These are phyloP conservation scores for Ceratoteleas bidentatus DNA, from an alignment of 1,140 invertebrate genomes.

Conservation along the genomic window DNA sequence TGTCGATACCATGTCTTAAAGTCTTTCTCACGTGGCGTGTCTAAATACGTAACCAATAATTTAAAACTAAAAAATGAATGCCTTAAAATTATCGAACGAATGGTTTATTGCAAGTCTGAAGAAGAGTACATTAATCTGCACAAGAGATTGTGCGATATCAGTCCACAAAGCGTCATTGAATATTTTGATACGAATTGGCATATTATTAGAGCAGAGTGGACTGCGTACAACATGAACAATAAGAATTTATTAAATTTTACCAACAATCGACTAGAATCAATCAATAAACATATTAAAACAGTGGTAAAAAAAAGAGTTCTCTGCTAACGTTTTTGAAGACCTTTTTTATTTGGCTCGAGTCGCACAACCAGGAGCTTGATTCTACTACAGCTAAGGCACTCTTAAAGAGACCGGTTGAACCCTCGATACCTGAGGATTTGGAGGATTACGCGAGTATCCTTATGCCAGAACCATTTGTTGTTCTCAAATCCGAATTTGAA, in stretches of 20 bases:
- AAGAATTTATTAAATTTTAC: constrained; percentile 40
- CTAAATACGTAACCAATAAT: not conserved
- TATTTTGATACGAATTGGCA: constrained; percentile 55
- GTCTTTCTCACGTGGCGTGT: constrained; percentile 6
- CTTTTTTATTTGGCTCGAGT: constrained; percentile 23
- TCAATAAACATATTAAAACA: constrained; percentile 48
- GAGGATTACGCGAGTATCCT: not conserved
- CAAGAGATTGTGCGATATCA: not conserved
- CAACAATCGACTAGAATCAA: constrained; percentile 49
- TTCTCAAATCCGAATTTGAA: not conserved
- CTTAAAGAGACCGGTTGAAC: constrained; percentile 9
- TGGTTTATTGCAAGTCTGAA: too few species aligned
- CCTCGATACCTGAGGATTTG: not conserved
- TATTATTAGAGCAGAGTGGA: constrained; percentile 34
- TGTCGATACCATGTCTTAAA: constrained; percentile 49
- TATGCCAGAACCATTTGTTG: not conserved
- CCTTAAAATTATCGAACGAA: constrained; percentile 7
- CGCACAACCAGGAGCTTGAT: constrained; percentile 5
- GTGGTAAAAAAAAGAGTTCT: constrained; percentile 27
- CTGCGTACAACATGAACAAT: constrained; percentile 16
- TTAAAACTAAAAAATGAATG: not conserved
- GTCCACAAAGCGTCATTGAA: constrained; percentile 6
- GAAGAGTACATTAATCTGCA: too few species aligned
- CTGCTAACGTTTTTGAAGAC: constrained; percentile 8
- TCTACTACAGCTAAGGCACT: constrained; percentile 2